These are phyloP conservation scores for Galerucella calmariensis DNA, from an alignment of 2,888 invertebrate species.

Conservation along the genomic window DNA sequence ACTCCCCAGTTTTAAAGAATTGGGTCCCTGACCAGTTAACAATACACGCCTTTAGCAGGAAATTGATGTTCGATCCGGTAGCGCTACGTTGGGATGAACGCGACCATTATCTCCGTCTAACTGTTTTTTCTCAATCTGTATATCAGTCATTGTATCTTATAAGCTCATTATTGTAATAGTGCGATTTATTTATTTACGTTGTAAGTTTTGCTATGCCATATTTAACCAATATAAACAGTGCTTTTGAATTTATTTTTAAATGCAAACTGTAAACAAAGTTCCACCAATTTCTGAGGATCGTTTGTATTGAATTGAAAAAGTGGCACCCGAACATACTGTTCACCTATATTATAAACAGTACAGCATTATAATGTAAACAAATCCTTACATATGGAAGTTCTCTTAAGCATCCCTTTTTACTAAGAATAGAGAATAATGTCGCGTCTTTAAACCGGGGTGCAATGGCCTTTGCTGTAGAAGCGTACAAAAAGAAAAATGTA, in stretches of 20 bases:
- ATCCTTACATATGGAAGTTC: background rate
- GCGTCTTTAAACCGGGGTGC: slow-evolving; percentile 28
- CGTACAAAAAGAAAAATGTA: slow-evolving; percentile 33
- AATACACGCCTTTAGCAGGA: too few species aligned
- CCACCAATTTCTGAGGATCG: background rate
- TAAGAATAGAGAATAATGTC: background rate
- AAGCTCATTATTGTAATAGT: background rate
- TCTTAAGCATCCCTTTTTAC: background rate
- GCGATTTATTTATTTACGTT: too few species aligned
- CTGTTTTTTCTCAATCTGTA: too few species aligned
- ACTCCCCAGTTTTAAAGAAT: too few species aligned
- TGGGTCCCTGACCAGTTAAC: too few species aligned
- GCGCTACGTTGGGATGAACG: too few species aligned
- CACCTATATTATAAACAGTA: background rate
- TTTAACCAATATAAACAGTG: too few species aligned
- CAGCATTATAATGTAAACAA: background rate
- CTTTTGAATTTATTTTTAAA: background rate
- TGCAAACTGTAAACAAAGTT: background rate
- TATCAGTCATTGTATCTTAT: background rate
- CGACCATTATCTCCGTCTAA: too few species aligned
- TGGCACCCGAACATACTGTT: background rate
- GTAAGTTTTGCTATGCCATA: too few species aligned
- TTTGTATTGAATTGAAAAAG: background rate
- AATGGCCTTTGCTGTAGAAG: slow-evolving; percentile 32
- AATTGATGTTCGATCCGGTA: too few species aligned